Evolutionary conservation across 2,888 invertebrate genomes (phyloP), one percentile per base, ranked within the genome.

Genomic region (Tiliacea citrago): DNA sequence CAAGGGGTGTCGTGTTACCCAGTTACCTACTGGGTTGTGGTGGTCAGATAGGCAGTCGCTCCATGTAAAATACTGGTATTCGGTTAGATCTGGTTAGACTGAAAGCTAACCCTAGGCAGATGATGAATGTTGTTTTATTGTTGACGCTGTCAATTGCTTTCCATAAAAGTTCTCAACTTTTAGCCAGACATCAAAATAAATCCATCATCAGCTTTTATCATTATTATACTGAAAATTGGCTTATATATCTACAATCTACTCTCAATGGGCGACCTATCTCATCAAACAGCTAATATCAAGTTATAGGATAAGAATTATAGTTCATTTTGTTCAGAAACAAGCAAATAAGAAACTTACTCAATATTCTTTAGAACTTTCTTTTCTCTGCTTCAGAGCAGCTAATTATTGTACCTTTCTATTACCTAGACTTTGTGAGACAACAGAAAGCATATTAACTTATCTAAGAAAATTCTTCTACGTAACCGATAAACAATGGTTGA

Each of bases 341-440:
- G 35, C 9, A 16, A 65, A 16, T 65, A 51, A 51, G n/a, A 66
- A 70, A 29, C 8, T n/a, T 16, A 39, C 47, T 49, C 47, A 13
- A 39, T 47, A 49, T 61, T 60, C 51, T 24, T 65, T 21, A 12
- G 53, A 57, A 42, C 35, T 73, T 39, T 16, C 4, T n/a, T 73
- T 24, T 10, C 8, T 12, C 24, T 51, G 60, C 68, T 60, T 21
- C 29, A 39, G 21, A 35, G 35, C 21, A 45, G 12, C 24, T 47
- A 62, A 68, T 77, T 58, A 68, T 58, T 24, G 21, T 39, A 65
- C 3, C 16, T 65, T 35, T 67, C 16, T 57, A 57, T 73, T 66
- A 49, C 29, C 7, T 16, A 42, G 39, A 68, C 9, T 45, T 45
- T 51, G 13, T 61, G 12, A 55, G 4, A 67, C 24, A 73, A 67